phyloP scores from a whole-genome alignment of 1,140 invertebrate species.

The Magallana gigas region DNA sequence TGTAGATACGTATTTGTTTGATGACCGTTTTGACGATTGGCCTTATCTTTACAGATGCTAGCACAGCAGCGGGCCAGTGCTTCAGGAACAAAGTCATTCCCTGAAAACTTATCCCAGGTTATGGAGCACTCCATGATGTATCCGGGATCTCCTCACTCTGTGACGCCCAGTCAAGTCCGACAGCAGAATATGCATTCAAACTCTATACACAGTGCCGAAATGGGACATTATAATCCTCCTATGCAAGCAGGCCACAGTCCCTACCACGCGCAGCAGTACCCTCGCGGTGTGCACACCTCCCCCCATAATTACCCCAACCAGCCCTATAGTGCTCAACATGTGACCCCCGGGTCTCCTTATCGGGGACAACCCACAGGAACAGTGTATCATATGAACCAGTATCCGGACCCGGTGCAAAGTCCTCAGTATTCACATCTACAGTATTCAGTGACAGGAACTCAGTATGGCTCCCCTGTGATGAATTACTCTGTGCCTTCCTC shows the following conservation, averaged over 20 bases:
- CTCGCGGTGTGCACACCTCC: not conserved
- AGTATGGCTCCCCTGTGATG: not conserved
- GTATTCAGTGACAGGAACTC: slow-evolving; percentile 5
- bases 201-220: not conserved
- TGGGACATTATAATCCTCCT: slow-evolving; percentile 5
- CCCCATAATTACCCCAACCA: not conserved
- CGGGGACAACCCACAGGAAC: not conserved
- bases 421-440: slow-evolving; percentile 12
- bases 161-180: not conserved
- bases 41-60: slow-evolving; percentile 8
- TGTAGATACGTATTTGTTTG: slow-evolving; percentile 20
- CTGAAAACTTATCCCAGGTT: slow-evolving; percentile 11
- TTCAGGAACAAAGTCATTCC: slow-evolving; percentile 6
- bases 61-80: not conserved
- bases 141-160: not conserved
- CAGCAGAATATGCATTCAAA: slow-evolving; percentile 19
- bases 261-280: not conserved
- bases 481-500: slow-evolving; percentile 26
- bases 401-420: slow-evolving; percentile 14
- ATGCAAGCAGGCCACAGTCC: not conserved
- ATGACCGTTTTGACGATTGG: not conserved
- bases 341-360: not conserved
- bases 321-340: not conserved
- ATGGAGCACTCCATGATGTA: slow-evolving; percentile 23
- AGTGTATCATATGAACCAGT: not conserved